A percentile compares a stretch with the other conserved stretches of the same genome.
phyloP scores from a whole-genome alignment of 2,113 vertebrate species.

The Benitochromis conjunctus region DNA sequence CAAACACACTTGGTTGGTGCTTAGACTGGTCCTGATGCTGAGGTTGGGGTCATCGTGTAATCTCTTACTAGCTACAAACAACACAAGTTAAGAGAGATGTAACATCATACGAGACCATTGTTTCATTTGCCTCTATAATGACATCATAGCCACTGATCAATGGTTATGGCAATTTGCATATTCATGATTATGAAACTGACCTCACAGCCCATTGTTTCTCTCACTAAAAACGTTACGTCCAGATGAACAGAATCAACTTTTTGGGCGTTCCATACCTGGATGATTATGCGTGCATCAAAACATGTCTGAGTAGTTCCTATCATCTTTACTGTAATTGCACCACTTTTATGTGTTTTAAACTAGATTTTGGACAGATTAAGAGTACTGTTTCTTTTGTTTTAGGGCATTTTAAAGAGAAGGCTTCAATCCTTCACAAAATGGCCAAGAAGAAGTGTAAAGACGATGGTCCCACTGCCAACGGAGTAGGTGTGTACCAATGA shows the following conservation, averaged over 20 bases:
- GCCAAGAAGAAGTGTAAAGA: slow-evolving; percentile 92
- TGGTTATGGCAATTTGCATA: background rate
- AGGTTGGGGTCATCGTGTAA: background rate
- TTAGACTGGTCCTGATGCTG: background rate
- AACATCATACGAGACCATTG: background rate
- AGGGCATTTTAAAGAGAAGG: slow-evolving; percentile 93
- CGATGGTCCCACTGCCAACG: slow-evolving; percentile 75
- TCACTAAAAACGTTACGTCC: background rate
- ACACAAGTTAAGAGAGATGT: background rate
- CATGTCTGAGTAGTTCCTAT: background rate
- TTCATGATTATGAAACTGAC: too few relatives aligned
- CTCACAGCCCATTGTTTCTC: background rate
- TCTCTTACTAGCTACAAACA: background rate
- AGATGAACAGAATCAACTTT: background rate
- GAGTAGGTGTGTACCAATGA: slow-evolving; percentile 62
- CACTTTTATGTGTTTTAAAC: background rate
- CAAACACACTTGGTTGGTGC: background rate
- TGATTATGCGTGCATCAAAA: background rate
- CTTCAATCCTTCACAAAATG: slow-evolving; percentile 93
- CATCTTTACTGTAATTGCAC: background rate
- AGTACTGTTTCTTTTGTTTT: slow-evolving; percentile 35
- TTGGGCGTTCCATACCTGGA: background rate
- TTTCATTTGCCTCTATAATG: background rate
- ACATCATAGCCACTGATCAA: background rate
- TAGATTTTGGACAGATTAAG: background rate